phyloP scores from a whole-genome alignment of 2,797 vertebrate species.

The Zenarchopterus dispar region DNA sequence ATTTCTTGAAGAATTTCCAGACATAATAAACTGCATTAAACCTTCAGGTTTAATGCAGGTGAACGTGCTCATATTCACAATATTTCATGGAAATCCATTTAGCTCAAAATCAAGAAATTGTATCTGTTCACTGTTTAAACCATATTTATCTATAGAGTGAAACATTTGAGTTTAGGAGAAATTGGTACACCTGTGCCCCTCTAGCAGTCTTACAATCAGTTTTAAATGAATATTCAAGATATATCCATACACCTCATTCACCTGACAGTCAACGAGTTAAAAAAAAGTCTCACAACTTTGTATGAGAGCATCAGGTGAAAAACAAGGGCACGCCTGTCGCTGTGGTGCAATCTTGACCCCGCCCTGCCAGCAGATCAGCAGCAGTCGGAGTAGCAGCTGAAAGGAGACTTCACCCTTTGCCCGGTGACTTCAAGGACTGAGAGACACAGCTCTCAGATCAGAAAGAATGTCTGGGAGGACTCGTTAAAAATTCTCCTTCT shows the following conservation, averaged over 20 bases:
- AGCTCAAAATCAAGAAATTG: background rate
- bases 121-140: background rate
- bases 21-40: too few species aligned
- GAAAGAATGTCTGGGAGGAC: slow-evolving; percentile 18
- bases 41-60: too few species aligned
- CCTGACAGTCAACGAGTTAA: slow-evolving; percentile 1
- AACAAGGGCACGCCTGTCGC: slow-evolving; percentile 49
- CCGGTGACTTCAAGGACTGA: accelerated
- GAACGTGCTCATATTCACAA: background rate
- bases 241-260: background rate
- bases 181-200: too few species aligned
- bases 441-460: too few species aligned
- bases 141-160: background rate
- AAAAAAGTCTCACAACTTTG: background rate
- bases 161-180: too few species aligned
- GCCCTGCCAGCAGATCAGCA: slow-evolving; percentile 28
- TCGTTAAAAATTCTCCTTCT: slow-evolving; percentile 27
- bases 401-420: background rate
- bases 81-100: background rate
- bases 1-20: too few species aligned
- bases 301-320: slow-evolving; percentile 10
- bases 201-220: too few species aligned
- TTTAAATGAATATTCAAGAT: background rate
- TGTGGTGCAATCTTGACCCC: slow-evolving; percentile 13
- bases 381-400: slow-evolving; percentile 1